These are phyloP conservation scores for Equus quagga DNA, from an alignment of 2,113 vertebrate species.

Conservation along the genomic window DNA sequence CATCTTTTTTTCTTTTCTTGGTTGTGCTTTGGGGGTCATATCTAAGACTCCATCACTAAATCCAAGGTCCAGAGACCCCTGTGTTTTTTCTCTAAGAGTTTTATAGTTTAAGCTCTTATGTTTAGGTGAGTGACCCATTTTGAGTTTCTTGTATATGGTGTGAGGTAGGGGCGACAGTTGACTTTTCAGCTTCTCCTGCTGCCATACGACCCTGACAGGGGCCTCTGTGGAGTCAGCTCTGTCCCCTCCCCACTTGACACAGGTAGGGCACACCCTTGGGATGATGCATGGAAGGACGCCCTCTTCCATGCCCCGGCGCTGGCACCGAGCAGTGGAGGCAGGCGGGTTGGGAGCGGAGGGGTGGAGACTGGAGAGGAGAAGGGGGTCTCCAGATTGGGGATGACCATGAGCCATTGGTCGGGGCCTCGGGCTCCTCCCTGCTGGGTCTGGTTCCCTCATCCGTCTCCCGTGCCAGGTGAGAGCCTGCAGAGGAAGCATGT, in stretches of 20 bases:
- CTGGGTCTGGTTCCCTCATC: neutral
- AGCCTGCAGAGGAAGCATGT: fast-evolving
- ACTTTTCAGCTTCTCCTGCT: neutral
- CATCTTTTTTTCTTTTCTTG: neutral
- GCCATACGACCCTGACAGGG: neutral
- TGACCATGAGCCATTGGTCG: fast-evolving
- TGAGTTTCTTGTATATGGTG: neutral
- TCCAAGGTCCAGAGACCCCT: neutral
- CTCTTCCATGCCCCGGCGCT: too few relatives aligned
- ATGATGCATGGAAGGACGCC: fast-evolving
- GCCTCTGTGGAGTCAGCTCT: neutral
- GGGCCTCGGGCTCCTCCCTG: neutral
- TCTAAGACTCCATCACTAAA: neutral
- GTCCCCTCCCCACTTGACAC: neutral
- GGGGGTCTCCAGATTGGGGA: neutral
- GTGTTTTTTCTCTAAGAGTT: neutral
- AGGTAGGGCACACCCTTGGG: neutral
- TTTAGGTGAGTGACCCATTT: neutral
- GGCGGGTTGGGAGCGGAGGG: neutral
- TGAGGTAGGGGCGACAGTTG: neutral
- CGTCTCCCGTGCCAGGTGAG: neutral
- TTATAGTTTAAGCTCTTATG: neutral
- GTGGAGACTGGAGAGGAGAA: neutral
- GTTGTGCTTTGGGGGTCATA: neutral
- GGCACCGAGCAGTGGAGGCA: neutral